Evolutionary conservation across 2,888 invertebrate genomes (phyloP).

Genomic region (Bruchidius siliquastri): DNA sequence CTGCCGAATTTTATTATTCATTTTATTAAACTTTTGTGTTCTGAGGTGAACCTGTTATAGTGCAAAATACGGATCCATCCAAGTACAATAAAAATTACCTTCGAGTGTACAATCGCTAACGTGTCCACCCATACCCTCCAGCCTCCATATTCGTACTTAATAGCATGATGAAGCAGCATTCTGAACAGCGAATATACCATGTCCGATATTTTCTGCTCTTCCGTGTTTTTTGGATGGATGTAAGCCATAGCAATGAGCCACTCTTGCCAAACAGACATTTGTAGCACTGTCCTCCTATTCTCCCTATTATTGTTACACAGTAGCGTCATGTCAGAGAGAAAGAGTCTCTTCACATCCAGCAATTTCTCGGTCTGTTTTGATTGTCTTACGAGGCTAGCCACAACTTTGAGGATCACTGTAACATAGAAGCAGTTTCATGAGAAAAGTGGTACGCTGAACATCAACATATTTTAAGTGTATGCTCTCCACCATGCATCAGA

Average conservation of each 20-base stretch:
- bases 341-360: constrained; percentile 90
- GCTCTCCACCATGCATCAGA: too few species aligned
- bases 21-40: too few species aligned
- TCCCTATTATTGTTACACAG: constrained; percentile 96
- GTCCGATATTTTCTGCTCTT: constrained; percentile 94
- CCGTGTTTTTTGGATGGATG: constrained; percentile 91
- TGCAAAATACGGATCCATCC: too few species aligned
- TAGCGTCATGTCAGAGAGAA: constrained; percentile 97
- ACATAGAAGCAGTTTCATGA: constrained; percentile 24
- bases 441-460: too few species aligned
- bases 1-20: too few species aligned
- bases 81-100: too few species aligned
- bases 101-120: constrained; percentile 97
- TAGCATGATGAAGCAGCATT: constrained; percentile 97
- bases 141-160: constrained; percentile 98
- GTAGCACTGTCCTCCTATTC: constrained; percentile 92
- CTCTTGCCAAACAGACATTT: constrained; percentile 99
- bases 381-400: constrained; percentile 93
- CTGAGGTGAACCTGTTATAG: too few species aligned
- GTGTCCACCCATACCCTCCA: constrained; percentile 99
- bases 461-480: too few species aligned
- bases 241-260: constrained; percentile 99
- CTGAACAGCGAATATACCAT: constrained; percentile 97
- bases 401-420: constrained; percentile 96
- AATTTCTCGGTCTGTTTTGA: constrained; percentile 91